Percentiles rank a stretch among this genome's conserved stretches.
phyloP scores from a whole-genome alignment of 2,888 invertebrate species.

The Drepana falcataria region DNA sequence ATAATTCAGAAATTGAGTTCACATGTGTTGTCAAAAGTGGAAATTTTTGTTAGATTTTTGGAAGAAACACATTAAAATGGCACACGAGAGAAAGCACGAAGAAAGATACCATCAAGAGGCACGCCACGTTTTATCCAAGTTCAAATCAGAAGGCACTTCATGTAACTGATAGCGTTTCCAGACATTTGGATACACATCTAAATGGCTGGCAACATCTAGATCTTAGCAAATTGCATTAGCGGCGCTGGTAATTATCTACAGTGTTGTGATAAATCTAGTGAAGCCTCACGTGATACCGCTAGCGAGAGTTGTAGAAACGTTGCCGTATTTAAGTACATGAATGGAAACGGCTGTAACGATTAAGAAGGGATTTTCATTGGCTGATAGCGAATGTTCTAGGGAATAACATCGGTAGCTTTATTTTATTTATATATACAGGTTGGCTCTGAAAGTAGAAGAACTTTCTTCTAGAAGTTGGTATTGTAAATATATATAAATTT shows the following conservation, averaged over 20 bases:
- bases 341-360: no score
- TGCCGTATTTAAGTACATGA: no score
- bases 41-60: no score
- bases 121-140: neutral
- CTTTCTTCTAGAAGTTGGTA: no score
- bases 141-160: neutral
- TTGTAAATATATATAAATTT: no score
- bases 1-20: no score
- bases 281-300: constrained; percentile 30
- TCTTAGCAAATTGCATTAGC: constrained; percentile 31
- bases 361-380: no score
- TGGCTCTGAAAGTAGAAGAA: no score
- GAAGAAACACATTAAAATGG: neutral
- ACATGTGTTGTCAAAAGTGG: no score
- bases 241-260: constrained; percentile 32
- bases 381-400: no score
- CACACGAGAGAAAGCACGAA: neutral
- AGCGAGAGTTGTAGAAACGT: neutral
- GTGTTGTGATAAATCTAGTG: constrained; percentile 31
- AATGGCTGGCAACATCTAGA: constrained; percentile 16
- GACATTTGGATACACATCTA: neutral
- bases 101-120: neutral
- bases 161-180: neutral
- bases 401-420: no score
- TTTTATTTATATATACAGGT: no score